These are phyloP conservation scores for Sarcophaga peregrina DNA, from an alignment of 1,140 invertebrate species.

Conservation along the genomic window DNA sequence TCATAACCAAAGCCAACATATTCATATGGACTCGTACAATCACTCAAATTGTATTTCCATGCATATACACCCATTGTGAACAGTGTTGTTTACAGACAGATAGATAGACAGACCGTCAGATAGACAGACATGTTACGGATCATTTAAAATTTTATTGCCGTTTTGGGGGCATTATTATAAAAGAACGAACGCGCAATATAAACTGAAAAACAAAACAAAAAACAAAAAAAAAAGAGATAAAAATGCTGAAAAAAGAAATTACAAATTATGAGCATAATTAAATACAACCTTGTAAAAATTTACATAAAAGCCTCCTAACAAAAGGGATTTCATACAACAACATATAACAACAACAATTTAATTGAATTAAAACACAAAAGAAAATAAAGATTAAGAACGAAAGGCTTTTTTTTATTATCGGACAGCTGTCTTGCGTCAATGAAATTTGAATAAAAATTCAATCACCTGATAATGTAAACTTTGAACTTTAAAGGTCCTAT, in stretches of 20 bases:
- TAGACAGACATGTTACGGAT: neutral
- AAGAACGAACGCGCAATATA: neutral
- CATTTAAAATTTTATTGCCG: conserved; percentile 33
- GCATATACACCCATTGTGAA: neutral
- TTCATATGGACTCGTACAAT: no score
- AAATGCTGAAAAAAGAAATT: neutral
- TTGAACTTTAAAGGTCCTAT: no score
- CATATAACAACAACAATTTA: no score
- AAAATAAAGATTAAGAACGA: no score
- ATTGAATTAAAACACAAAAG: no score
- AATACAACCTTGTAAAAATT: neutral
- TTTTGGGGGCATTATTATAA: conserved; percentile 36
- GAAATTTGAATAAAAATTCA: no score
- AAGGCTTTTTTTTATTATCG: no score
- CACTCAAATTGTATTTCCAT: neutral
- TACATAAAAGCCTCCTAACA: neutral
- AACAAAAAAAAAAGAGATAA: neutral
- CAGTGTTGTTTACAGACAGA: neutral
- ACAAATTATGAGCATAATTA: conserved; percentile 1
- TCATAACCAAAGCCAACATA: neutral
- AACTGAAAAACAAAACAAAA: neutral
- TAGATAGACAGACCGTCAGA: conserved; percentile 14
- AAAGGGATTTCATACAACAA: neutral
- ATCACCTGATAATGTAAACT: no score
- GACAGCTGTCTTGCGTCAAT: no score